Conservation (phyloP, 2,888 invertebrate species). For the Julus scandinavius region DNA sequence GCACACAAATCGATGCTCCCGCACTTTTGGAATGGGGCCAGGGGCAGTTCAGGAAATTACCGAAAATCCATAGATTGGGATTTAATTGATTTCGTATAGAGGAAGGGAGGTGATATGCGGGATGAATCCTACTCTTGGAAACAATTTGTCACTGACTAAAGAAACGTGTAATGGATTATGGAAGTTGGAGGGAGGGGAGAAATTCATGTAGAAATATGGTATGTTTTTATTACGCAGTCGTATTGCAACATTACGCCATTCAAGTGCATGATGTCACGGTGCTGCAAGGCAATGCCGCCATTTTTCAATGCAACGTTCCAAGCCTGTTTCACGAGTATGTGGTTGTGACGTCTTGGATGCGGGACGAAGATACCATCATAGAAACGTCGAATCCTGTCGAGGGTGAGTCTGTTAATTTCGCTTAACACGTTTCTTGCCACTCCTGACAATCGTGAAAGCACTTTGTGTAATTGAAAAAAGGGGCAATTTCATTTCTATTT, state of each 20-base stretch:
- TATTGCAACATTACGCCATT: slow-evolving; percentile 53
- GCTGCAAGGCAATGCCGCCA: slow-evolving; percentile 56
- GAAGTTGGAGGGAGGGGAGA: not conserved
- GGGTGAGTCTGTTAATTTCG: slow-evolving; percentile 45
- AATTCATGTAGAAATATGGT: not conserved
- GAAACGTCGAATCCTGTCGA: slow-evolving; percentile 51
- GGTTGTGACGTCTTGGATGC: slow-evolving; percentile 52
- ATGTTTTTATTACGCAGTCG: slow-evolving; percentile 40
- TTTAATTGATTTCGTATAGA: not conserved
- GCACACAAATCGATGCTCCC: not conserved
- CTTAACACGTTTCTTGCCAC: not conserved
- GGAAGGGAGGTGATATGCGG: not conserved
- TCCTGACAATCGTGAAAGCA: not conserved
- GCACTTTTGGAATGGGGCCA: not conserved
- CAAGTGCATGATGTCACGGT: slow-evolving; percentile 55
- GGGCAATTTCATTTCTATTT: not conserved
- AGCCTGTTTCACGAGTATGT: slow-evolving; percentile 37
- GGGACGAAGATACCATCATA: slow-evolving; percentile 52
- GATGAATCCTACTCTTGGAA: not conserved
- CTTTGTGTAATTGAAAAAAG: slow-evolving; percentile 15
- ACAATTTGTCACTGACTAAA: not conserved
- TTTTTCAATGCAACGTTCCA: slow-evolving; percentile 55
- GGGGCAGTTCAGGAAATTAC: slow-evolving; percentile 1
- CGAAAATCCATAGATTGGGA: not conserved
- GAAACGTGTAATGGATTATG: not conserved